These are phyloP conservation scores for Caenorhabditis inopinata DNA, from an alignment of 1,140 invertebrate species.

Conservation along the genomic window DNA sequence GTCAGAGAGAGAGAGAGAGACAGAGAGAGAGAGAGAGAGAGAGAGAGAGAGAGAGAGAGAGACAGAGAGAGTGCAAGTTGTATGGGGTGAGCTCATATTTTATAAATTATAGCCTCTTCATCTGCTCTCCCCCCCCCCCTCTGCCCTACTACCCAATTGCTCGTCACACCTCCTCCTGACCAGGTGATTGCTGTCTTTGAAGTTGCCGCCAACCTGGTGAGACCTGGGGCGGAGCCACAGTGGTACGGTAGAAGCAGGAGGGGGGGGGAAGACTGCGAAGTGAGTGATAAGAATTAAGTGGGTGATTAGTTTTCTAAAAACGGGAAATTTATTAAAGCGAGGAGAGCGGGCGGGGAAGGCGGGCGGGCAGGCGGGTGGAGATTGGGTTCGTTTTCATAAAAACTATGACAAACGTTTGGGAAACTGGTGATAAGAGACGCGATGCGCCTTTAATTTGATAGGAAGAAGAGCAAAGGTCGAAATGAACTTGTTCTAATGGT, in stretches of 20 bases:
- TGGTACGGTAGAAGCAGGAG: conserved; percentile 1
- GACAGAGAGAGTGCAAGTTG: neutral
- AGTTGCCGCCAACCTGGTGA: neutral
- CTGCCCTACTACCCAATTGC: too few species aligned
- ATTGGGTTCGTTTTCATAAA: neutral
- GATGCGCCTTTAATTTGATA: neutral
- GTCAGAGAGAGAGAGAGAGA: too few species aligned
- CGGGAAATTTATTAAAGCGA: too few species aligned
- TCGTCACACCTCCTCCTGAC: neutral
- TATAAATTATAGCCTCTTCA: conserved; percentile 14
- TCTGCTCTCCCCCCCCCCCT: neutral
- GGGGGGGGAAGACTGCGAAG: neutral
- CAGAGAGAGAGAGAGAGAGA: too few species aligned
- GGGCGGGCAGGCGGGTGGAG: neutral
- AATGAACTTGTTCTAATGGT: neutral
- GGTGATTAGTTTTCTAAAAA: neutral
- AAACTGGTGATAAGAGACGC: neutral
- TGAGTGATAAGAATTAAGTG: conserved; percentile 7
- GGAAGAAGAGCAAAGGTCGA: neutral
- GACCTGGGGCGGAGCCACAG: neutral
- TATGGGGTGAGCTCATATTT: conserved; percentile 24
- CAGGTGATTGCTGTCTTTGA: neutral
- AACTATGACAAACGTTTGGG: conserved; percentile 30
- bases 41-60: too few species aligned
- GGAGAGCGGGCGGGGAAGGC: neutral